These are phyloP conservation scores for Psittacara wagleri DNA, from an alignment of 2,113 vertebrate genomes.

Conservation along the genomic window DNA sequence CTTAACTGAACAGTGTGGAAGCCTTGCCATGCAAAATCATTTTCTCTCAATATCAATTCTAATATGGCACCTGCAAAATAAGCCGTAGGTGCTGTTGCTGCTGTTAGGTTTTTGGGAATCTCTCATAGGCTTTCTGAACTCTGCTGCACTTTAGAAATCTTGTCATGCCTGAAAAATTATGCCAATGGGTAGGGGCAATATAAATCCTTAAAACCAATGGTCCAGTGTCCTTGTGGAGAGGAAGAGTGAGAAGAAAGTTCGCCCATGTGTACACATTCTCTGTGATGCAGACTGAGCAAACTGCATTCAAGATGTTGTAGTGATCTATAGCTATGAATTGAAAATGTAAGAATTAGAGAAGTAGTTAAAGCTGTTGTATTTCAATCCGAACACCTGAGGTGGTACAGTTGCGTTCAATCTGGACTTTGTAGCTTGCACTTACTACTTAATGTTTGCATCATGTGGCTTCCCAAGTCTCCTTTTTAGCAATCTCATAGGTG, in stretches of 20 bases:
- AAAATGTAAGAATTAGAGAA: not conserved
- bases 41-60: conserved; percentile 45
- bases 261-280: not conserved
- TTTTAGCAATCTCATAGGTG: not conserved
- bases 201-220: not conserved
- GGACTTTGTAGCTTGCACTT: not conserved
- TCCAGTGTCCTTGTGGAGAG: not conserved
- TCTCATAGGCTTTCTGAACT: conserved; percentile 56
- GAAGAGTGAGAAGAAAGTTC: not conserved
- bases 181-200: conserved; percentile 45
- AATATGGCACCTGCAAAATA: not conserved
- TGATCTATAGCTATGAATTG: not conserved
- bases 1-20: conserved; percentile 31
- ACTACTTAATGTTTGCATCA: not conserved
- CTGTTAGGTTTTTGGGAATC: conserved; percentile 46
- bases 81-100: conserved; percentile 33
- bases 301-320: not conserved
- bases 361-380: not conserved
- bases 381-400: conserved; percentile 10
- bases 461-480: not conserved
- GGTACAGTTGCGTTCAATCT: not conserved
- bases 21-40: conserved; percentile 38
- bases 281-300: not conserved
- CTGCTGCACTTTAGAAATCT: conserved; percentile 71
- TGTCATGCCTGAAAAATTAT: conserved; percentile 10